Evolutionary conservation across 1,140 invertebrate species (phyloP).

Genomic region (Drosophila triauraria): DNA sequence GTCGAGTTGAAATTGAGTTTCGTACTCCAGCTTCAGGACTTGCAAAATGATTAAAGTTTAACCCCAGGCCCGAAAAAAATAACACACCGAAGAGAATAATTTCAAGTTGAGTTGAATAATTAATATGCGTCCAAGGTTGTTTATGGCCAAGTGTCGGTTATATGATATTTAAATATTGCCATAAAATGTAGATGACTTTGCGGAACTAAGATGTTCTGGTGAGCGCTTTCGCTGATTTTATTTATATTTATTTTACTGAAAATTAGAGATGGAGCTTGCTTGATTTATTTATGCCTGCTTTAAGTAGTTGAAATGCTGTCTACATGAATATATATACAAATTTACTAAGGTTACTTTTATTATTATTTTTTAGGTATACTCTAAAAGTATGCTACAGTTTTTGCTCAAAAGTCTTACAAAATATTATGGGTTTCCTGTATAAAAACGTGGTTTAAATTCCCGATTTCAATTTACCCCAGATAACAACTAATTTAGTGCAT

Average conservation of each 20-base stretch:
- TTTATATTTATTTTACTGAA: background rate
- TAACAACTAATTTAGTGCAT: conserved; percentile 16
- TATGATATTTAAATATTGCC: conserved; percentile 67
- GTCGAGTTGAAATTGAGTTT: conserved; percentile 14
- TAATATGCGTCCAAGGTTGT: conserved; percentile 72
- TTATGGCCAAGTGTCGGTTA: conserved; percentile 65
- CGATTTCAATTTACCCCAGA: background rate
- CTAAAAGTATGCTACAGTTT: no score
- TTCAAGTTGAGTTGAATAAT: conserved; percentile 62
- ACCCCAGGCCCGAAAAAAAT: conserved; percentile 15
- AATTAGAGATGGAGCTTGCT: no score
- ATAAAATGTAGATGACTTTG: conserved; percentile 55
- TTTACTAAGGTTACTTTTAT: no score
- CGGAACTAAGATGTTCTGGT: conserved; percentile 18
- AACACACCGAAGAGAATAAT: conserved; percentile 23
- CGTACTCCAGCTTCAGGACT: conserved; percentile 15
- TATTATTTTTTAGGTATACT: no score
- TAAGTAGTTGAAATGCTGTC: no score
- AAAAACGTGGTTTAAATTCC: background rate
- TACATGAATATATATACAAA: no score
- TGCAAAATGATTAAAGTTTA: conserved; percentile 55
- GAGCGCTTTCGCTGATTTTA: conserved; percentile 3
- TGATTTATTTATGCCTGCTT: no score
- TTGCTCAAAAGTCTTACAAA: no score
- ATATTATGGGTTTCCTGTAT: background rate